Percentiles rank a stretch among this genome's conserved stretches.
Evolutionary conservation across 2,888 invertebrate genomes (phyloP).

Genomic region (Salticus scenicus): DNA sequence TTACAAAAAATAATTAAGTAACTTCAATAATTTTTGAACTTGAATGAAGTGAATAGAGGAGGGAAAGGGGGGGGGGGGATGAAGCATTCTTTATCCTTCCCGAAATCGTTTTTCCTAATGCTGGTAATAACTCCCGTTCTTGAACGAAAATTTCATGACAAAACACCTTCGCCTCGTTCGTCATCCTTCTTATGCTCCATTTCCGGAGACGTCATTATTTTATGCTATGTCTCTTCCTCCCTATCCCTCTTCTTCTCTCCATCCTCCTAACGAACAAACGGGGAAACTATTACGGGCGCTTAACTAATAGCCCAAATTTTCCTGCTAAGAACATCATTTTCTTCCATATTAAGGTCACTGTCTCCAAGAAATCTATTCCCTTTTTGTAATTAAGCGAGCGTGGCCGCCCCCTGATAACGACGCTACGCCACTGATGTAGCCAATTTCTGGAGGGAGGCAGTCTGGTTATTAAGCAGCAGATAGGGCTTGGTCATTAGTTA

Average conservation of each 20-base stretch:
- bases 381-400: slow-evolving; percentile 63
- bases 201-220: neutral
- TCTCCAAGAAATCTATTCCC: slow-evolving; percentile 31
- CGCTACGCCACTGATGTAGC: slow-evolving; percentile 56
- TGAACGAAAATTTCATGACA: no score
- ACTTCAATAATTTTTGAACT: no score
- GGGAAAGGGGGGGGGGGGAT: no score
- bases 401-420: slow-evolving; percentile 60
- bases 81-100: no score
- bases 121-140: no score
- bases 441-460: slow-evolving; percentile 52
- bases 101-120: no score
- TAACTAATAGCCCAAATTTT: slow-evolving; percentile 8
- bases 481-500: slow-evolving; percentile 66
- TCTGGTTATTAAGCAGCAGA: slow-evolving; percentile 59
- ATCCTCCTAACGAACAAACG: neutral
- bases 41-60: no score
- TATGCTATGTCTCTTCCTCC: neutral
- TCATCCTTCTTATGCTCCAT: neutral
- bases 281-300: neutral
- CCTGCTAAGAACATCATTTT: slow-evolving; percentile 11
- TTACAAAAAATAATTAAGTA: no score
- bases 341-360: slow-evolving; percentile 48
- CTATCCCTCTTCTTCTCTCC: no score
- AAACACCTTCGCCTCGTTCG: no score